Base-by-base conservation (phyloP, 2,888 invertebrate species). In the Cartodere bifasciata region DNA sequence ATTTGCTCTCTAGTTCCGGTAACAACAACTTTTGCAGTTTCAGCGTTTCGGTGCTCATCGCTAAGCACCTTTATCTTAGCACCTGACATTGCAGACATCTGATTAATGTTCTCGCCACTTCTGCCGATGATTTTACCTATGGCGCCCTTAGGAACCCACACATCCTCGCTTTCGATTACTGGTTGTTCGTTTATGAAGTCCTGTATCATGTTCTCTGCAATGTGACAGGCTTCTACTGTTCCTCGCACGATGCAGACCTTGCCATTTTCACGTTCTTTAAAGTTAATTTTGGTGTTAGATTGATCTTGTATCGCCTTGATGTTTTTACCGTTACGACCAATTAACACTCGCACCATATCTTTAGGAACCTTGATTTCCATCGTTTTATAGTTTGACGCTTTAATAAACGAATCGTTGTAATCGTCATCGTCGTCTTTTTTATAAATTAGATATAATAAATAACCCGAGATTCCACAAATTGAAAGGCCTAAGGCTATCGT, bases 1-100 rank as follows among this genome's bases (percentile, higher is more conserved):
- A 88, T 83, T 61, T 87, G 80, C 31, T 80, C 75, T 28, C 67
- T 66, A 23, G 80, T 80, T 23, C 88, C 90, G 44, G 58, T 36
- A 42, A 43, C 44, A 21, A 45, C 41, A 24, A 59, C 43, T 36
- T 52, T 47, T 4, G 45, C 42, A 2, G 34, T 13, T 13, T 38
- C 32, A 4, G 39, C 36, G 13, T 43, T 38, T 5, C 27, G 35
- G 16, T 28, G 38, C 17, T 52, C 48, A 27, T 49, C 46, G 40
- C 52, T 47, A 17, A 36, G 34, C n/a, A 83, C 53, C 39, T 66
- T 72, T 2, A 86, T 63, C 42, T 77, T 80, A 1, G 87, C 81
- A 35, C 79, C 74, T 6, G 86, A 81, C 9, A 64, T 56, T 42
- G 72, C 71, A 35, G 75, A 73, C 32, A 91, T 82, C 25, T 74